phyloP scores from a whole-genome alignment of 1,140 invertebrate genomes.

The Anastrepha ludens region DNA sequence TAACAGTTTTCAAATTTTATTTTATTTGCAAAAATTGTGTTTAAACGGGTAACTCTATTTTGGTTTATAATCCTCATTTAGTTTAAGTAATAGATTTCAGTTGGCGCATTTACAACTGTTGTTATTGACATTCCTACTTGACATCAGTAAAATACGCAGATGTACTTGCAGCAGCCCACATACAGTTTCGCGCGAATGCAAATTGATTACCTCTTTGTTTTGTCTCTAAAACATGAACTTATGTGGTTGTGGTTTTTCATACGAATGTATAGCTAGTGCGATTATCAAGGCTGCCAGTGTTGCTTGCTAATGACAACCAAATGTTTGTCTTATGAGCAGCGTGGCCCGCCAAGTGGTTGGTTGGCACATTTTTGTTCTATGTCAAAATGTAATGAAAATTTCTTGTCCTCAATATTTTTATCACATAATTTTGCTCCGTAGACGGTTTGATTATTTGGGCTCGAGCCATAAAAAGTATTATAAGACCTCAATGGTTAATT shows the following conservation, averaged over 20 bases:
- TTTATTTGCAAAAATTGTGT: too few relatives aligned
- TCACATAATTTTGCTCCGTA: too few relatives aligned
- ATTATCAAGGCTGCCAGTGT: conserved; percentile 5
- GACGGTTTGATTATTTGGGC: too few relatives aligned
- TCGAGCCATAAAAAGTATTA: too few relatives aligned
- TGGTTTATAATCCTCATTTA: too few relatives aligned
- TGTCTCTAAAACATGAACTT: not conserved
- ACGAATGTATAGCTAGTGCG: not conserved
- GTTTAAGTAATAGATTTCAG: too few relatives aligned
- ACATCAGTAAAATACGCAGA: not conserved
- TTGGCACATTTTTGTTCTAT: not conserved
- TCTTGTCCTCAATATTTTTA: too few relatives aligned
- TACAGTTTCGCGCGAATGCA: conserved; percentile 26
- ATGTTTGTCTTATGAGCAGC: not conserved
- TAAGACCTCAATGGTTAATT: too few relatives aligned
- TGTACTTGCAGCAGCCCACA: not conserved
- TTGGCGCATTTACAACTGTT: too few relatives aligned
- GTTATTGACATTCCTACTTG: conserved; percentile 38
- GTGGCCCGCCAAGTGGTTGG: not conserved
- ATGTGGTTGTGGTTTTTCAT: not conserved
- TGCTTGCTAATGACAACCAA: conserved; percentile 34
- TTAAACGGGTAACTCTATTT: too few relatives aligned
- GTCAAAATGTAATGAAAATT: too few relatives aligned
- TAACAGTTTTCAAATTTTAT: too few relatives aligned
- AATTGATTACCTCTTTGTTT: not conserved